Conservation (phyloP, 2,797 vertebrate species). For the Neomorphus geoffroyi region DNA sequence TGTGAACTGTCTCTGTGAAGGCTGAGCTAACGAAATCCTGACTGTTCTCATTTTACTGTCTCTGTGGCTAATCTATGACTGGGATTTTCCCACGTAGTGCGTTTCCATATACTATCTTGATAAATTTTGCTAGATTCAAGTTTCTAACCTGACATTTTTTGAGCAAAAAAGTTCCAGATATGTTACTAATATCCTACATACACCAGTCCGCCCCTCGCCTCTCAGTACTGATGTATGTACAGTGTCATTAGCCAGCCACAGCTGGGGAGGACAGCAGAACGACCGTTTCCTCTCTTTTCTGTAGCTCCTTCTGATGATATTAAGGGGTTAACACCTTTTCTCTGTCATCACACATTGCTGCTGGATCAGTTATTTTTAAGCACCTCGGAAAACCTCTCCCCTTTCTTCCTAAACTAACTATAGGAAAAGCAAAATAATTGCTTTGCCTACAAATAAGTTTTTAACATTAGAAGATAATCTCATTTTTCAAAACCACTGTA, state of each 20-base stretch:
- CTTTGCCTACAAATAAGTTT: not conserved
- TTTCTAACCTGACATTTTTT: not conserved
- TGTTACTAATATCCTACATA: accelerated
- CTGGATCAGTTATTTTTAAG: not conserved
- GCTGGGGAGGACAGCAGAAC: accelerated
- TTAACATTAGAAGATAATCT: not conserved
- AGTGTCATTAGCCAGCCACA: not conserved
- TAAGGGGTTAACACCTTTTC: not conserved
- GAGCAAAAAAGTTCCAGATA: not conserved
- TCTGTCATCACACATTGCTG: not conserved
- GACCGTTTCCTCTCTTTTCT: not conserved
- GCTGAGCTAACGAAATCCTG: not conserved
- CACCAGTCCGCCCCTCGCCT: accelerated
- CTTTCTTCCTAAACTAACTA: not conserved
- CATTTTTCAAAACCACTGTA: not conserved
- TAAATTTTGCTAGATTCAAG: not conserved
- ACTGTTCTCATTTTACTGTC: not conserved
- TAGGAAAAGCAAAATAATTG: not conserved
- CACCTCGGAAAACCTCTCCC: not conserved
- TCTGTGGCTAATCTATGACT: not conserved
- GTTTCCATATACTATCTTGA: not conserved
- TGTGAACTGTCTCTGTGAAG: not conserved
- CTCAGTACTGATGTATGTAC: too few species aligned
- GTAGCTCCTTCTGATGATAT: not conserved
- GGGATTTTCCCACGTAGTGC: not conserved